Evolutionary conservation across 2,888 invertebrate species (phyloP).

Genomic region (Drosophila neutralis): DNA sequence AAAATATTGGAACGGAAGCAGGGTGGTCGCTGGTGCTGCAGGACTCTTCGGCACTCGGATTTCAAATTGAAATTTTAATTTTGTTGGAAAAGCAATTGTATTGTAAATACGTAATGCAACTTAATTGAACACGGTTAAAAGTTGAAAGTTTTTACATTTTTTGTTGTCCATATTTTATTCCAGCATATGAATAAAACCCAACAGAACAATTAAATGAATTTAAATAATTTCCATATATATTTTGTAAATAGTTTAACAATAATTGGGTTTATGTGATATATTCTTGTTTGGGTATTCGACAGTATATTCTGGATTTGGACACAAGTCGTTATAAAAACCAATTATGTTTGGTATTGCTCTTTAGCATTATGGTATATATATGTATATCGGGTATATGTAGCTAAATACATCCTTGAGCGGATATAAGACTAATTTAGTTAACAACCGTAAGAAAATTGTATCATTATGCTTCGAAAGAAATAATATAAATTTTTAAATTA

Average conservation of each 20-base stretch:
- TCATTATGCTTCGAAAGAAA: neutral
- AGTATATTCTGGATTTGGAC: neutral
- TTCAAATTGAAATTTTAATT: slow-evolving; percentile 69
- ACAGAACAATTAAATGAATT: neutral
- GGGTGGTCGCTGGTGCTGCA: slow-evolving; percentile 21
- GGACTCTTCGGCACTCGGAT: slow-evolving; percentile 31
- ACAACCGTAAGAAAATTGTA: neutral
- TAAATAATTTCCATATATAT: neutral
- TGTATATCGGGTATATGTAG: neutral
- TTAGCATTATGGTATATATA: neutral
- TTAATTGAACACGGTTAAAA: slow-evolving; percentile 30
- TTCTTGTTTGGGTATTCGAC: neutral
- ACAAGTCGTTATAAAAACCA: neutral
- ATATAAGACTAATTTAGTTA: no score
- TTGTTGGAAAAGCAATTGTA: slow-evolving; percentile 49
- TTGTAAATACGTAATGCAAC: slow-evolving; percentile 15
- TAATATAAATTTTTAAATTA: neutral
- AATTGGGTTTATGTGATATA: neutral
- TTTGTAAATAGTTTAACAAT: neutral
- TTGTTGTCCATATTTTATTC: neutral
- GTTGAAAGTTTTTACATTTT: neutral
- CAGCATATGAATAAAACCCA: neutral
- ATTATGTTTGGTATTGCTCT: neutral
- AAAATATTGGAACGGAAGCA: slow-evolving; percentile 49
- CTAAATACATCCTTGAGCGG: neutral